Evolutionary conservation across 2,113 vertebrate genomes (phyloP), one percentile per base, ranked within the genome.

Genomic region (Lepisosteus osseus): DNA sequence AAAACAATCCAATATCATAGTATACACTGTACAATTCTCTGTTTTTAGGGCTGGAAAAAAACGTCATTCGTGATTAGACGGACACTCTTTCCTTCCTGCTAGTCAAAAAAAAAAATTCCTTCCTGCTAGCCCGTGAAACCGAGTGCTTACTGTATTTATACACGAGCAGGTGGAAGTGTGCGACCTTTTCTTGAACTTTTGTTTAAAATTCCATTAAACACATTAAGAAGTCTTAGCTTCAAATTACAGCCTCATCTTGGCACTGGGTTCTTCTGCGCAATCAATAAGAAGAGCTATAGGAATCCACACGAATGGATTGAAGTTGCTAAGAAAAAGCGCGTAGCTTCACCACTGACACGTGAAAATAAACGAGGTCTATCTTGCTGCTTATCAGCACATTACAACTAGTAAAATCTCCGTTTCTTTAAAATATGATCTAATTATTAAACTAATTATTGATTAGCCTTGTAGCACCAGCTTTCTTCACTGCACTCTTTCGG

Each of bases 371-470:
- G 54, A 56, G 69, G 73, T 85, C 83, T 80, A 78, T 88, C 86
- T 83, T 72, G 79, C 71, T 73, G 69, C 86, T 90, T 89, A 88
- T 89, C 87, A 76, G 78, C 80, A 67, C 75, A 74, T 87, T 77
- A 77, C 86, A 86, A 86, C 85, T 73, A 71, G 73, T 1, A 9
- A 68, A n/a, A 14, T 7, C 82, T 74, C 78, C 64, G 69, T 79
- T 84, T 82, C 83, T 82, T 76, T 80, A 76, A 77, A 79, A 76
- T 76, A 78, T 81, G 81, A 84, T 76, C 79, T 83, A 80, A 83
- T 86, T 86, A 83, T 76, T 63, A 43, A 8, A 80, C 61, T 84
- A 80, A 85, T 79, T 71, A 78, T 81, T 83, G 74, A 79, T 83
- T 84, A 82, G 71, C 44, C 67, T 15, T 47, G 66, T 42, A 74